Evolutionary conservation across 2,113 vertebrate species (phyloP).

Genomic region (Burhinus oedicnemus): DNA sequence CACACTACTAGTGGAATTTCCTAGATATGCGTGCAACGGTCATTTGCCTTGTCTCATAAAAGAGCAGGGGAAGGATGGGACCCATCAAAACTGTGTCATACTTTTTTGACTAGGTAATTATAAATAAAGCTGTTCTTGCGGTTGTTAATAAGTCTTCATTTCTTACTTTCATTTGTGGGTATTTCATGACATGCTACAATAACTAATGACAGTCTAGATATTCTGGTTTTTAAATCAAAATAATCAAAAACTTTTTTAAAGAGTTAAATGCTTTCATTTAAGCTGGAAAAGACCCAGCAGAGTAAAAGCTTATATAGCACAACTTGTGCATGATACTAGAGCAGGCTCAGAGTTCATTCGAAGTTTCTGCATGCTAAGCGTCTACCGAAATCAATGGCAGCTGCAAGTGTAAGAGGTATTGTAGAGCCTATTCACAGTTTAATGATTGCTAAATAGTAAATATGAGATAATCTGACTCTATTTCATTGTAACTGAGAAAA

Average conservation of each 20-base stretch:
- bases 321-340: not conserved
- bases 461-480: not conserved
- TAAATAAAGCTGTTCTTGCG: not conserved
- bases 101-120: slow-evolving; percentile 3
- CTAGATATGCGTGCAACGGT: not conserved
- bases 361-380: slow-evolving; percentile 3
- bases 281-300: not conserved
- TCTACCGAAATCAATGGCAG: slow-evolving; percentile 33
- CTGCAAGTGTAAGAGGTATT: not conserved
- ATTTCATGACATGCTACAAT: not conserved
- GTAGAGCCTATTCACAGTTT: not conserved
- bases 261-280: slow-evolving; percentile 23
- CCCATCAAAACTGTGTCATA: not conserved
- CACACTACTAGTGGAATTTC: not conserved
- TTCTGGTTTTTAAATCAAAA: not conserved
- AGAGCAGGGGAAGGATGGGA: not conserved
- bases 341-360: not conserved
- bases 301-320: not conserved
- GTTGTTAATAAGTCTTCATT: slow-evolving; percentile 2
- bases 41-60: not conserved
- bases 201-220: not conserved
- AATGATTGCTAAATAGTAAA: not conserved
- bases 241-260: not conserved
- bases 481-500: not conserved
- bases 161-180: not conserved